phyloP scores from a whole-genome alignment of 2,797 vertebrate genomes.

The Microctenopoma steveboyesi region DNA sequence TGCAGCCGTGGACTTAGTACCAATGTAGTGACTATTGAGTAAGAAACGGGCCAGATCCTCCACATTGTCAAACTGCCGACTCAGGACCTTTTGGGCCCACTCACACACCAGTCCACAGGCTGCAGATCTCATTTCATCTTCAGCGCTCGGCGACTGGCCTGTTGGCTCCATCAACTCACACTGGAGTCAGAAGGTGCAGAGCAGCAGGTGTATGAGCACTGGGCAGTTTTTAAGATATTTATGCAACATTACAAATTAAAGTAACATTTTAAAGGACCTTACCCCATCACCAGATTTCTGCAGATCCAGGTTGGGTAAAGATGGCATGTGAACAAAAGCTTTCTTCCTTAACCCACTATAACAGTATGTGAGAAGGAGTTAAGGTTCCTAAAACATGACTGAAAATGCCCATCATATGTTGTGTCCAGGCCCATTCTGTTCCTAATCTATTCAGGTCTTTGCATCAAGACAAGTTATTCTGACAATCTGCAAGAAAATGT shows the following conservation, averaged over 20 bases:
- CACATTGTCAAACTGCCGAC: conserved; percentile 96
- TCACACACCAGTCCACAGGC: conserved; percentile 97
- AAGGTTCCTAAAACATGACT: conserved; percentile 80
- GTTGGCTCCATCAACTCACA: conserved; percentile 92
- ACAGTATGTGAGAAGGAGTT: conserved; percentile 93
- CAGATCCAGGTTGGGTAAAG: conserved; percentile 96
- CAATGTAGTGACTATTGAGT: conserved; percentile 98
- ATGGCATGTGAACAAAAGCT: conserved; percentile 99
- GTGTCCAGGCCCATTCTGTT: neutral
- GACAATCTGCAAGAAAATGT: conserved; percentile 1
- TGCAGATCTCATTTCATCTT: conserved; percentile 95
- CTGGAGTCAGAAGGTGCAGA: conserved; percentile 70
- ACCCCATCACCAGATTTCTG: conserved; percentile 98
- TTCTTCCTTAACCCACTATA: conserved; percentile 99
- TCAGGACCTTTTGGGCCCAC: conserved; percentile 99
- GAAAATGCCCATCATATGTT: neutral
- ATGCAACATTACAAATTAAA: neutral
- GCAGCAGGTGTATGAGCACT: conserved; percentile 17
- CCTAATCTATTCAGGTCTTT: neutral
- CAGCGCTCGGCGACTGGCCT: conserved; percentile 92
- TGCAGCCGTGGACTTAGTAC: conserved; percentile 97
- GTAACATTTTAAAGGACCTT: conserved; percentile 48
- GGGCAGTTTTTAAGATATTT: neutral
- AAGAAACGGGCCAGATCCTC: conserved; percentile 97
- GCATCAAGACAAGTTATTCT: conserved; percentile 6